phyloP scores from a whole-genome alignment of 2,113 vertebrate genomes.

The Microcebus lehilahytsara region DNA sequence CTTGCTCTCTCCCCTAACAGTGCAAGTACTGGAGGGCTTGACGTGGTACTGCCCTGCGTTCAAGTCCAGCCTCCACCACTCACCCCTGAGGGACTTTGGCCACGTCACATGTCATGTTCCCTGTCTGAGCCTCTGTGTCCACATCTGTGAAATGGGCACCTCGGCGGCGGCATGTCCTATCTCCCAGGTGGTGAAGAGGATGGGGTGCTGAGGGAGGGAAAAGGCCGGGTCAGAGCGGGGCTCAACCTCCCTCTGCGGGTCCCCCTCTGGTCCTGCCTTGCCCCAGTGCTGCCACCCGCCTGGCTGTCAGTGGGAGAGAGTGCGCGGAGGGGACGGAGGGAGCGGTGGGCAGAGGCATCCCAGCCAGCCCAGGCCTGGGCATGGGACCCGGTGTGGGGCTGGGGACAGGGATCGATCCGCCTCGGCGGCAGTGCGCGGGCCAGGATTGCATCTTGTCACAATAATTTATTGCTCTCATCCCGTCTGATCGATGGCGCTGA shows the following conservation, averaged over 20 bases:
- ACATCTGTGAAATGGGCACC: slow-evolving; percentile 65
- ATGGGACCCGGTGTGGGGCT: slow-evolving; percentile 63
- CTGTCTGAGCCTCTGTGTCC: slow-evolving; percentile 13
- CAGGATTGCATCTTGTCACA: slow-evolving; percentile 99
- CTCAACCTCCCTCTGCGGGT: not conserved
- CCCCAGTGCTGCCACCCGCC: not conserved
- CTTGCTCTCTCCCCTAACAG: not conserved
- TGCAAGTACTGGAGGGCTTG: not conserved
- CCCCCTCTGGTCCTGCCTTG: not conserved
- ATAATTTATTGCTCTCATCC: slow-evolving; percentile 99
- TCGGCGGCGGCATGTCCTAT: not conserved
- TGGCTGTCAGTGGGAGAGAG: not conserved
- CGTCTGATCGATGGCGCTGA: slow-evolving; percentile 96
- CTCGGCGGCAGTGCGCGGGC: slow-evolving; percentile 91
- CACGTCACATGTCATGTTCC: not conserved
- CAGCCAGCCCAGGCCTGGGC: slow-evolving; percentile 13
- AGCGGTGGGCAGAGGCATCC: slow-evolving; percentile 39
- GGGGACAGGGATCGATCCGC: slow-evolving; percentile 90
- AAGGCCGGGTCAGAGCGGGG: not conserved
- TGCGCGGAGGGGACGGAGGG: not conserved
- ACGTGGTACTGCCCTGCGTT: not conserved
- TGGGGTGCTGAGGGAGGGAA: not conserved
- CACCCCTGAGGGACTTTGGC: not conserved
- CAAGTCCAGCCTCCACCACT: not conserved
- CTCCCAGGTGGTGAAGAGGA: not conserved